Evolutionary conservation across 1,140 invertebrate genomes (phyloP), one percentile per base, ranked within the genome.

Genomic region (Drosophila navojoa): DNA sequence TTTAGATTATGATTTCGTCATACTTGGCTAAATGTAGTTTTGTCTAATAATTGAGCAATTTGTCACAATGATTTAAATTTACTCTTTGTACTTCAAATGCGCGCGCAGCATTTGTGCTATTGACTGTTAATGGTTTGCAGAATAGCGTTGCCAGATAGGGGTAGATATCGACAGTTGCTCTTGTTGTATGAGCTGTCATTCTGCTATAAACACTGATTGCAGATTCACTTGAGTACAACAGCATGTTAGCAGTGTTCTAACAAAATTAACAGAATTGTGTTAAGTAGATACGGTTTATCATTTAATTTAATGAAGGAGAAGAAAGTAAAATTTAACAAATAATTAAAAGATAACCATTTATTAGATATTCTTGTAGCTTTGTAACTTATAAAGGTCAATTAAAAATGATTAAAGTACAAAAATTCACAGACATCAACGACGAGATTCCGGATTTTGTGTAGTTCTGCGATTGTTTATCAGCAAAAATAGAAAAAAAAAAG

Each of bases 41-140:
- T 72, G 32, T 66, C 62, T 35, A 59, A 19, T 54, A 67, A 54
- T 72, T 35, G 50, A 60, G 49, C 38, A 72, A 67, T 72, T 60
- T 59, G 10, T n/a, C 27, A 58, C 32, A 25, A 50, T 22, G 11
- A 45, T 47, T 29, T 47, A 38, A 64, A 66, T 59, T 67, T 38
- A 49, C 15, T 42, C 53, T 29, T 19, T 44, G 16, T 29, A 27
- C 16, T 55, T 52, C 16, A 71, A 71, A 64, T 71, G 53, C 63
- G 55, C 54, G 70, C 63, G 29, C 70, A 45, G 50, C 42, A 10
- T 40, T 67, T 35, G 49, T 29, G 5, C n/a, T 19, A 2, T 32
- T 10, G 42, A 55, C 62, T 55, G 62, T 47, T 45, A 53, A 42
- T 7, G 40, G 11, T 5, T 27, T 27, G 13, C 9, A 44, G 22